Percentiles rank a stretch among this genome's conserved stretches.
phyloP scores from a whole-genome alignment of 2,888 invertebrate species.

The Myathropa florea region DNA sequence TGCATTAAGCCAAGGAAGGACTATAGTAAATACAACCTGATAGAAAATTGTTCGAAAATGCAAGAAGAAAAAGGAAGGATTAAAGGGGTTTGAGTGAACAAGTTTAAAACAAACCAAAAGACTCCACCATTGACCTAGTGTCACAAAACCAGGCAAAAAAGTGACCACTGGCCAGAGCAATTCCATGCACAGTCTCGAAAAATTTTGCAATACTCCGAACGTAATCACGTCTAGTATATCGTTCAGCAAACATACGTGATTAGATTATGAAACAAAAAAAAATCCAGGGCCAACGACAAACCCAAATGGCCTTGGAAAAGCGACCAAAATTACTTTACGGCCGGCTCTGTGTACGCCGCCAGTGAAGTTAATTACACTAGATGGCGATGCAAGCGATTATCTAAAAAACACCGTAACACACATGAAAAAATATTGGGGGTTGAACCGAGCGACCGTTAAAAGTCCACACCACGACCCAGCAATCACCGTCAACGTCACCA shows the following conservation, averaged over 20 bases:
- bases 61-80: too few relatives aligned
- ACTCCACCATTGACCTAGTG: too few relatives aligned
- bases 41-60: too few relatives aligned
- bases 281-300: not conserved
- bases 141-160: not conserved
- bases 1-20: too few relatives aligned
- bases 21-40: too few relatives aligned
- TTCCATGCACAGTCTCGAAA: too few relatives aligned
- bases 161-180: too few relatives aligned
- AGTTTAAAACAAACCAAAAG: too few relatives aligned
- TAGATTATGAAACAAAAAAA: conserved; percentile 14
- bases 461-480: not conserved
- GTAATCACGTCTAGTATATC: not conserved
- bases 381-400: not conserved
- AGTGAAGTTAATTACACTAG: not conserved
- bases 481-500: not conserved
- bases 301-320: conserved; percentile 14
- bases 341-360: not conserved
- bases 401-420: not conserved
- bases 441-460: not conserved
- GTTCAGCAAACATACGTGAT: conserved; percentile 1
- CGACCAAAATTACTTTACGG: not conserved
- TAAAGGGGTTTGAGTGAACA: too few relatives aligned
- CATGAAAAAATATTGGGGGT: not conserved
- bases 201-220: not conserved